phyloP scores from a whole-genome alignment of 2,888 invertebrate genomes.

The Lepidochrysops patricia region DNA sequence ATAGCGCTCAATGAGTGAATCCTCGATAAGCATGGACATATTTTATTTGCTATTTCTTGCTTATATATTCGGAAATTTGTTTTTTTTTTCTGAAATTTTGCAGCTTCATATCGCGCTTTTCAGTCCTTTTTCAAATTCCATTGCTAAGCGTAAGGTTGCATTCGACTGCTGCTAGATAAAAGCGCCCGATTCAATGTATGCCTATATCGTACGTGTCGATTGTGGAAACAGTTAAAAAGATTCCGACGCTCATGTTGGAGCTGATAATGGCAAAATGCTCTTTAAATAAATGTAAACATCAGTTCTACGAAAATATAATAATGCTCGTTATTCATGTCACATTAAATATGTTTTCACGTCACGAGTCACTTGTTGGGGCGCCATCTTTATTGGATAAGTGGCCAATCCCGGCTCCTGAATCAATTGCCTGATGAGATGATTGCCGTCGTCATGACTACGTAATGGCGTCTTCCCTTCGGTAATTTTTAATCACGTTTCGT shows the following conservation, averaged over 20 bases:
- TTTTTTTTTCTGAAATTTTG: too few species aligned
- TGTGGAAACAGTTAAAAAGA: too few species aligned
- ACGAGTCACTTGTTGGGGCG: conserved; percentile 29
- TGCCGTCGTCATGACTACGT: conserved; percentile 49
- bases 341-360: conserved; percentile 4
- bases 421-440: conserved; percentile 49
- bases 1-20: neutral
- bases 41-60: neutral
- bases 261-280: too few species aligned
- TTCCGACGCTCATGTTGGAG: too few species aligned
- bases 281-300: too few species aligned
- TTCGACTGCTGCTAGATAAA: too few species aligned
- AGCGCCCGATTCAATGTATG: too few species aligned
- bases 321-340: neutral
- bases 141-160: too few species aligned
- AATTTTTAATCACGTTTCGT: conserved; percentile 11
- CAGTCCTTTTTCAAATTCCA: too few species aligned
- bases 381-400: conserved; percentile 60
- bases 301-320: neutral
- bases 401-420: conserved; percentile 48
- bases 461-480: conserved; percentile 23
- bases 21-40: neutral
- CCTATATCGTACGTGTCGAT: too few species aligned
- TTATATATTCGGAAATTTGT: too few species aligned
- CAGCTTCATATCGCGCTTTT: too few species aligned